phyloP scores from a whole-genome alignment of 2,888 invertebrate species.

The Euzophera pinguis region DNA sequence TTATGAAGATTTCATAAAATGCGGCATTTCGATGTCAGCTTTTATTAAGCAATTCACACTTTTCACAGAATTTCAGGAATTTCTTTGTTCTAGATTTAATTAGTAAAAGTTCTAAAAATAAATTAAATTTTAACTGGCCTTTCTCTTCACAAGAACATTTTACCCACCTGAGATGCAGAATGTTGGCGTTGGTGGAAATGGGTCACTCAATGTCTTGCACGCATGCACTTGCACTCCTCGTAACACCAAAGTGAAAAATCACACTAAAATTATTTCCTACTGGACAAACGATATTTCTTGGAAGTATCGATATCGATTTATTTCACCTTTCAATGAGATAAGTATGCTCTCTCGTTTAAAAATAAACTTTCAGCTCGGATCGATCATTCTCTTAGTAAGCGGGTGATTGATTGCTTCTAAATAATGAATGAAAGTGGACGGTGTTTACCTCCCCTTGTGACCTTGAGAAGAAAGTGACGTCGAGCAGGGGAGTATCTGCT shows the following conservation, averaged over 20 bases:
- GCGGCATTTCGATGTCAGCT: no score
- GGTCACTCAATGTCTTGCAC: constrained; percentile 59
- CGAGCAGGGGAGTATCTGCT: constrained; percentile 38
- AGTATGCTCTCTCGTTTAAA: constrained; percentile 1
- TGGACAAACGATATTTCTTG: neutral
- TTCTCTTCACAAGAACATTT: no score
- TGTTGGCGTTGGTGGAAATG: constrained; percentile 62
- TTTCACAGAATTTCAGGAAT: neutral
- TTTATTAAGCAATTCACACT: neutral
- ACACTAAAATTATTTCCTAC: constrained; percentile 15
- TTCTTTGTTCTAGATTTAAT: neutral
- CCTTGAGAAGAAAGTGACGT: constrained; percentile 49
- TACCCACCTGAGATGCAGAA: constrained; percentile 56
- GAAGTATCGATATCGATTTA: neutral
- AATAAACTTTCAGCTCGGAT: constrained; percentile 11
- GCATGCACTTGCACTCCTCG: constrained; percentile 31
- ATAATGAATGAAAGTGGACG: constrained; percentile 45
- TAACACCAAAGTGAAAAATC: constrained; percentile 54
- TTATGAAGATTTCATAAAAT: neutral
- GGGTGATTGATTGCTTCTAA: constrained; percentile 16
- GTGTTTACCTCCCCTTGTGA: constrained; percentile 62
- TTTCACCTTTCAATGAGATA: neutral
- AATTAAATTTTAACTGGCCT: no score
- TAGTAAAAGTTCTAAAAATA: constrained; percentile 16
- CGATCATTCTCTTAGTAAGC: neutral